Evolutionary conservation across 2,113 vertebrate species (phyloP), one percentile per base, ranked within the genome.

Genomic region (Panthera uncia): DNA sequence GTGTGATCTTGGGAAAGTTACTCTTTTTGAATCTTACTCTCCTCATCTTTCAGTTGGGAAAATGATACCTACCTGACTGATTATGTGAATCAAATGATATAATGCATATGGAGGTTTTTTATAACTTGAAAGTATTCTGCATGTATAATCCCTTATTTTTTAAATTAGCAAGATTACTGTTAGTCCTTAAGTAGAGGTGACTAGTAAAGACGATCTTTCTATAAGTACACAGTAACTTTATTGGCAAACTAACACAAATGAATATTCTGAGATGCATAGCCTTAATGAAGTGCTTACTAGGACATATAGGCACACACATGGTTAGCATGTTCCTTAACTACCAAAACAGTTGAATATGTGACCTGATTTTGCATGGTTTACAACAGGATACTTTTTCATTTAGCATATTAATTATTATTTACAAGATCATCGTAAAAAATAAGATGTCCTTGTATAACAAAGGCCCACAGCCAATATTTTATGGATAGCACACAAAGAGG

Each of bases 381-480:
- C 93, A 97, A 92, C 94, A 98, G 97, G 98, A 98, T 98, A 98
- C 86, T 98, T 92, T 98, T 98, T 96, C 95, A 97, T 97, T 98
- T 97, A 97, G 94, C 69, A 96, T 0, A 63, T 98, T 98, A 98
- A 99, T 99, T 98, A 98, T 98, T 98, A 98, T 99, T 98, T 98
- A 98, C 15, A 93, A 98, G 98, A 23, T 89, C 94, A 97, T 96
- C 98, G 89, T 98, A 98, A 98, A 98, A 98, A 98, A 98, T 97
- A 66, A 98, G 97, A 98, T 98, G 97, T 86, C 94, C 94, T 98
- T 99, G 97, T 98, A 97, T 98, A 98, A 98, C 96, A 99, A 98
- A 98, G 94, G 80, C 97, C 96, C 95, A 97, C 94, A 98, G 98
- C 93, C 95, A 98, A 94, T 98, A 98, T 98, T 98, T 98, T 98